Evolutionary conservation across 1,140 invertebrate species (phyloP).

Genomic region (Pissodes strobi): DNA sequence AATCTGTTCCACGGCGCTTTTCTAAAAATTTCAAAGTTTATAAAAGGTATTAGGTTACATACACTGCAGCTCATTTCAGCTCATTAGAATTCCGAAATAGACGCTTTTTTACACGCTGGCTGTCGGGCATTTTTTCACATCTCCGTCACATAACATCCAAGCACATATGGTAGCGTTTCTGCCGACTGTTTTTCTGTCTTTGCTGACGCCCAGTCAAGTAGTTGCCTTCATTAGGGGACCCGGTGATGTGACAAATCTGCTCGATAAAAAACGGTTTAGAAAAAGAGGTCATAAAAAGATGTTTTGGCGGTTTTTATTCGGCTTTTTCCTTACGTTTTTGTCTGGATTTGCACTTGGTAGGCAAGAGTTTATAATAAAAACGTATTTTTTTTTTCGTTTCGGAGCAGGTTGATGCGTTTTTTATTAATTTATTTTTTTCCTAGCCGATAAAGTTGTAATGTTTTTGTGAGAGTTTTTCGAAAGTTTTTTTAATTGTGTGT

Average conservation of each 20-base stretch:
- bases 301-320: conserved; percentile 13
- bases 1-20: neutral
- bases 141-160: conserved; percentile 41
- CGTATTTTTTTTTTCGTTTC: neutral
- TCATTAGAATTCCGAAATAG: conserved; percentile 43
- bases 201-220: conserved; percentile 29
- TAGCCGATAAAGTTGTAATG: too few species aligned
- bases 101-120: conserved; percentile 29
- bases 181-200: conserved; percentile 17
- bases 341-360: conserved; percentile 23
- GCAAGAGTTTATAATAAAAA: conserved; percentile 24
- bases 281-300: conserved; percentile 10
- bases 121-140: conserved; percentile 37
- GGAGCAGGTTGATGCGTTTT: too few species aligned
- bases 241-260: conserved; percentile 23
- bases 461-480: too few species aligned
- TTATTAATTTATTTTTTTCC: too few species aligned
- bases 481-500: too few species aligned
- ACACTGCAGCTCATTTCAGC: conserved; percentile 25
- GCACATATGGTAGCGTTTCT: conserved; percentile 39
- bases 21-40: conserved; percentile 20
- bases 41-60: conserved; percentile 27
- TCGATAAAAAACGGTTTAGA: neutral
- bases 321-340: conserved; percentile 4
- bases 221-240: conserved; percentile 24